A percentile compares a stretch with the other conserved stretches of the same genome.
These are phyloP conservation scores for Chelidonichthys spinosus DNA, from an alignment of 2,797 vertebrate species.

Conservation along the genomic window DNA sequence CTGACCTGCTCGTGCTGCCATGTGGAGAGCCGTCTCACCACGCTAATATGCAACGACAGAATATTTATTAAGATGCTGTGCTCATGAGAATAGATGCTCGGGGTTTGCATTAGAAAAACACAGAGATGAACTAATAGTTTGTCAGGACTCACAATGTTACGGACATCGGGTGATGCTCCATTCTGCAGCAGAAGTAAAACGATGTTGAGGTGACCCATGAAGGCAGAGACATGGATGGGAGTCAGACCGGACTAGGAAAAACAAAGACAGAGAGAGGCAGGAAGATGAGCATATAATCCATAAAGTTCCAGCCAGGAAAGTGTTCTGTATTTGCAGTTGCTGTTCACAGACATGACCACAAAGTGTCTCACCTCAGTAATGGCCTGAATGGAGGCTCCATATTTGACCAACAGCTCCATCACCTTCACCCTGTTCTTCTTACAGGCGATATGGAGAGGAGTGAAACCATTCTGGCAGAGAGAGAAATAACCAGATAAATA, in stretches of 20 bases:
- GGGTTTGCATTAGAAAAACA: not conserved
- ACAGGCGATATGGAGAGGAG: slow-evolving; percentile 98
- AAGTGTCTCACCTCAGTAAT: slow-evolving; percentile 92
- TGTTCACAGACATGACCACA: not conserved
- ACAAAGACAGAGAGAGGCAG: not conserved
- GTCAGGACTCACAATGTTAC: slow-evolving; percentile 94
- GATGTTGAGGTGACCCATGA: slow-evolving; percentile 99
- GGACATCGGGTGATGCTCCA: slow-evolving; percentile 96
- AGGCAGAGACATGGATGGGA: slow-evolving; percentile 97
- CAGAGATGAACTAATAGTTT: not conserved
- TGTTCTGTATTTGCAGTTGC: not conserved
- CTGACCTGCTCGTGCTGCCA: slow-evolving; percentile 96
- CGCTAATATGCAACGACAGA: slow-evolving; percentile 81
- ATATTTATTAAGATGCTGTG: slow-evolving; percentile 5
- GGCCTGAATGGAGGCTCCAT: slow-evolving; percentile 97
- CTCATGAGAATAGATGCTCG: not conserved
- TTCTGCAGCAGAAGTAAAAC: slow-evolving; percentile 98
- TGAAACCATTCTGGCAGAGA: slow-evolving; percentile 93
- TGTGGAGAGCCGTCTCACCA: slow-evolving; percentile 96
- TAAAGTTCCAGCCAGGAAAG: not conserved
- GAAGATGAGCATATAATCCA: not conserved
- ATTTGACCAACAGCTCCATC: slow-evolving; percentile 99
- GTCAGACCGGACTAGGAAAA: slow-evolving; percentile 94
- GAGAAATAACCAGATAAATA: not conserved
- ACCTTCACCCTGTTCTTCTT: slow-evolving; percentile 99